Conservation (phyloP, 2,113 vertebrate species). For the Mustelus asterias region DNA sequence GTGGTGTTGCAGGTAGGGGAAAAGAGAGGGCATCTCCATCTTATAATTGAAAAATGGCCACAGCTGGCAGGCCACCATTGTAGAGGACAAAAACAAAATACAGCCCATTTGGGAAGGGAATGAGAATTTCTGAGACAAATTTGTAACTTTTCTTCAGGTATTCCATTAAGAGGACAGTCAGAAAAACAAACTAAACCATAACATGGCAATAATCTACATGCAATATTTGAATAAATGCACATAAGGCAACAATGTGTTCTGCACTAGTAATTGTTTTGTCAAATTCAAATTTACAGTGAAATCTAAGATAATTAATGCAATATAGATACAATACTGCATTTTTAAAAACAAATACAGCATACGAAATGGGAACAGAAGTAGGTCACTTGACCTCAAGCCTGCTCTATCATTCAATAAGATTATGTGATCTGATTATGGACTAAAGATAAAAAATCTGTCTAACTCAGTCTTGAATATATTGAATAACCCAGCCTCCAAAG, state of each 20-base stretch:
- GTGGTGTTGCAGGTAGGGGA: no score
- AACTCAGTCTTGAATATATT: no score
- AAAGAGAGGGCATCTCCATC: no score
- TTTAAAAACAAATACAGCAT: neutral
- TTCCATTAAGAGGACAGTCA: neutral
- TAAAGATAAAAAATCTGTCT: no score
- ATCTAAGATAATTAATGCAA: neutral
- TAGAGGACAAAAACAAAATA: neutral
- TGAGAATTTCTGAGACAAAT: neutral
- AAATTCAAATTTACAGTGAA: neutral
- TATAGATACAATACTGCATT: neutral
- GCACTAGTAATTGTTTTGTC: neutral
- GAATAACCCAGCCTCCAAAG: no score
- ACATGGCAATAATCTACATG: slow-evolving; percentile 15
- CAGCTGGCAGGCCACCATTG: no score
- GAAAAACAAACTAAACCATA: neutral
- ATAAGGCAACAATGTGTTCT: neutral
- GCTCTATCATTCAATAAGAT: no score
- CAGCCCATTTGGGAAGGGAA: neutral
- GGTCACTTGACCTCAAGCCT: no score
- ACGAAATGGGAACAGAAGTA: no score
- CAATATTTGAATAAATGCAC: neutral
- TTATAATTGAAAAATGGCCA: no score
- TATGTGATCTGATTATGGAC: no score
- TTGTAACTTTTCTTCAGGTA: neutral